phyloP scores from a whole-genome alignment of 53 echinoderm and acorn worm species.

The Apostichopus leukothele region DNA sequence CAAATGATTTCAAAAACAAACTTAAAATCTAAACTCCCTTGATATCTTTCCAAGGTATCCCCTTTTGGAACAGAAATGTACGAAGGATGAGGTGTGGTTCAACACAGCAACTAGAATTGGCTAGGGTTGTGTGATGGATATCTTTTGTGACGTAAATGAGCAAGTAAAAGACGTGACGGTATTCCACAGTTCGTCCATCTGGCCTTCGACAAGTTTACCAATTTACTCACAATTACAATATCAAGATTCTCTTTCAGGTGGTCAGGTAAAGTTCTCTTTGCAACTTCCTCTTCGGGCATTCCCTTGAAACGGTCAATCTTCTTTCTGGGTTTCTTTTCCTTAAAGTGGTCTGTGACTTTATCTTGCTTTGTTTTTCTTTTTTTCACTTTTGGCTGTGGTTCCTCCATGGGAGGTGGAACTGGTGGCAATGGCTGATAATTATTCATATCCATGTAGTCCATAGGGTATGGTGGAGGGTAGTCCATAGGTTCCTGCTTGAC shows the following conservation, averaged over 20 bases:
- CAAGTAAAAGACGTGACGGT: too few relatives aligned
- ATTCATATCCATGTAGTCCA: conserved; percentile 51
- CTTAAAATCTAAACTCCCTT: too few relatives aligned
- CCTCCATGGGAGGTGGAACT: conserved; percentile 35
- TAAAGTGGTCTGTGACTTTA: conserved; percentile 80
- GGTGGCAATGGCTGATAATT: conserved; percentile 34
- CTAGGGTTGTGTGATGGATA: too few relatives aligned
- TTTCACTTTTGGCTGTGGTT: conserved; percentile 42
- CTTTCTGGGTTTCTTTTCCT: conserved; percentile 93
- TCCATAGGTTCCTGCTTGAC: conserved; percentile 48
- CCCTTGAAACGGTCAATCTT: conserved; percentile 97
- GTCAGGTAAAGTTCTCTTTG: conserved; percentile 89
- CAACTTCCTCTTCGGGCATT: conserved; percentile 96
- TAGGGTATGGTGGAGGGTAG: conserved; percentile 52
- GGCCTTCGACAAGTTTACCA: background rate
- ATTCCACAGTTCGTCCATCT: too few relatives aligned
- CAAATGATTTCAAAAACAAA: too few relatives aligned
- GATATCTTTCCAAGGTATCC: too few relatives aligned
- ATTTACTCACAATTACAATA: conserved; percentile 93
- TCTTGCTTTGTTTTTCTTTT: conserved; percentile 86
- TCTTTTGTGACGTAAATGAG: too few relatives aligned
- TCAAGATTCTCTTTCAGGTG: conserved; percentile 83
- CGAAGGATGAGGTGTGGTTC: too few relatives aligned
- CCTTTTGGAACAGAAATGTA: too few relatives aligned
- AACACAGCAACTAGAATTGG: too few relatives aligned